Evolutionary conservation across 1,140 invertebrate species (phyloP).

Genomic region (Drosophila lowei): DNA sequence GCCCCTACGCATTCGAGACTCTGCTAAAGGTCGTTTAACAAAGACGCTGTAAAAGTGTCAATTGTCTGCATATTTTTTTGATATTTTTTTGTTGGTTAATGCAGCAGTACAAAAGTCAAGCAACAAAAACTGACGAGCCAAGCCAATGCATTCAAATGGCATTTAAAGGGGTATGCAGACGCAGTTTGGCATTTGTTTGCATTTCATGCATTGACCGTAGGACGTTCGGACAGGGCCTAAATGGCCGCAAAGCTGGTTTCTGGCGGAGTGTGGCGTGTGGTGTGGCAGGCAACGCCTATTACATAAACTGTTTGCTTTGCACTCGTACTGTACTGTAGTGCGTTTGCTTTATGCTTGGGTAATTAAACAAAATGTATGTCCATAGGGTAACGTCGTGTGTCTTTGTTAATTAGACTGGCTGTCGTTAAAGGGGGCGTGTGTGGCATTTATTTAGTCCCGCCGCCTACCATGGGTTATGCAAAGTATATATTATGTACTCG

Average conservation of each 20-base stretch:
- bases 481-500: slow-evolving; percentile 8
- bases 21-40: not conserved
- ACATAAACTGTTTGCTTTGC: slow-evolving; percentile 34
- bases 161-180: slow-evolving; percentile 38
- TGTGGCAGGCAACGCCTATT: slow-evolving; percentile 43
- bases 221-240: slow-evolving; percentile 3
- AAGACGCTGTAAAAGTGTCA: slow-evolving; percentile 4
- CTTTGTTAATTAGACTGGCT: slow-evolving; percentile 43
- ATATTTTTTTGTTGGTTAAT: not conserved
- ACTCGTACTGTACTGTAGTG: not conserved
- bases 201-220: slow-evolving; percentile 60
- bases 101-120: slow-evolving; percentile 13
- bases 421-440: slow-evolving; percentile 46
- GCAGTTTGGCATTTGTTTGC: slow-evolving; percentile 53
- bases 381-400: slow-evolving; percentile 21
- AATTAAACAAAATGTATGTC: slow-evolving; percentile 53
- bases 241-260: not conserved
- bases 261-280: not conserved
- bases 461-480: slow-evolving; percentile 35
- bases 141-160: slow-evolving; percentile 22
- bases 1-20: too few species aligned
- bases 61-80: slow-evolving; percentile 1
- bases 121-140: slow-evolving; percentile 17
- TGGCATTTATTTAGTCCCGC: slow-evolving; percentile 5
- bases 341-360: slow-evolving; percentile 27